These are phyloP conservation scores for Actinia tenebrosa DNA, from an alignment of 64 coral and sea anemone species.

Conservation along the genomic window DNA sequence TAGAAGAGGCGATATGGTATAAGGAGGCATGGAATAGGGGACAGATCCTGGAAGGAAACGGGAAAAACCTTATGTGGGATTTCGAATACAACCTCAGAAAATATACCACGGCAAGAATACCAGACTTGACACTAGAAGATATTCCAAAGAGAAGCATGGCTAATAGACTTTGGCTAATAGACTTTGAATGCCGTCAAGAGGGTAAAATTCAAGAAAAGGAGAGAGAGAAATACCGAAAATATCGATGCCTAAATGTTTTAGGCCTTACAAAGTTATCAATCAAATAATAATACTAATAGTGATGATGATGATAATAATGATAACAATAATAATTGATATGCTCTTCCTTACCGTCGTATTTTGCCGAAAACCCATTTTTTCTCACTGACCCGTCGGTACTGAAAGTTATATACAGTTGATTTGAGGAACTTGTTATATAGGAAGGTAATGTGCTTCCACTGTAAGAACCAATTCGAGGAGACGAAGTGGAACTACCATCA, in stretches of 20 bases:
- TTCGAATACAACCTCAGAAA: neutral
- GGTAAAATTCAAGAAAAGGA: too few relatives aligned
- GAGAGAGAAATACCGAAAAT: too few relatives aligned
- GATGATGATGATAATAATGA: too few relatives aligned
- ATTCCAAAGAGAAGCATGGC: too few relatives aligned
- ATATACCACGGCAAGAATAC: neutral
- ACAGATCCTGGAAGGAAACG: neutral
- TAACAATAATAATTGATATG: too few relatives aligned
- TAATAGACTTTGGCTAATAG: too few relatives aligned
- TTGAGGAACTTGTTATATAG: constrained; percentile 23
- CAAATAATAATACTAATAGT: too few relatives aligned
- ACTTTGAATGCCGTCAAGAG: too few relatives aligned
- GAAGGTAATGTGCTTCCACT: neutral
- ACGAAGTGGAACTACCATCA: constrained; percentile 13
- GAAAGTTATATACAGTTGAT: constrained; percentile 11
- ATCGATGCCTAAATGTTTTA: too few relatives aligned
- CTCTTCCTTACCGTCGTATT: constrained; percentile 25
- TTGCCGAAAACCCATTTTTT: constrained; percentile 10
- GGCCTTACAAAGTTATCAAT: too few relatives aligned
- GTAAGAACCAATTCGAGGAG: constrained; percentile 2
- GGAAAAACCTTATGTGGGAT: neutral
- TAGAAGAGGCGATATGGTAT: neutral
- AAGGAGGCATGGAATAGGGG: neutral
- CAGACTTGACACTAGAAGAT: constrained; percentile 2
- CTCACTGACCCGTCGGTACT: neutral